These are phyloP conservation scores for Azemiops feae DNA, from an alignment of 2,113 vertebrate species.

Conservation along the genomic window DNA sequence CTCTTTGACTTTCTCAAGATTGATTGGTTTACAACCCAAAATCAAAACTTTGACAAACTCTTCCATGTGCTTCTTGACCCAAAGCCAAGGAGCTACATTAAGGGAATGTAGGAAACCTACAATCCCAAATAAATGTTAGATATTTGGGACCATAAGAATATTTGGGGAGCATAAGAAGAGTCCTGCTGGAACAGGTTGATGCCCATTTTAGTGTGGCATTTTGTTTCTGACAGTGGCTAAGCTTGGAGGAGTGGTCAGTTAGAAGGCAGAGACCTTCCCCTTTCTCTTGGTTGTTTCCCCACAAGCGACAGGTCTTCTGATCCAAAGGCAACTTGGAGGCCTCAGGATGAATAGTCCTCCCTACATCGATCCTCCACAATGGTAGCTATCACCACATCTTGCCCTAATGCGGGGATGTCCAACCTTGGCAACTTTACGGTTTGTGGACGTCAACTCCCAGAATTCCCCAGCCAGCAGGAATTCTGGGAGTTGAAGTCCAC, in stretches of 20 bases:
- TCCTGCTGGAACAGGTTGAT: neutral
- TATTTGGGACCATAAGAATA: neutral
- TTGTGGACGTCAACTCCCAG: neutral
- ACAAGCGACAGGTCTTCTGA: neutral
- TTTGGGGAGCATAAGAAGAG: neutral
- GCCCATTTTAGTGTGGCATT: neutral
- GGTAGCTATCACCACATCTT: neutral
- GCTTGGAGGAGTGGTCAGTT: neutral
- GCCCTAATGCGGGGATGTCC: neutral
- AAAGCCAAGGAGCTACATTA: neutral
- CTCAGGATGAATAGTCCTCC: neutral
- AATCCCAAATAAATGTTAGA: neutral
- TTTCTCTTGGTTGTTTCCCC: neutral
- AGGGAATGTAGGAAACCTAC: neutral
- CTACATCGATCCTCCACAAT: neutral
- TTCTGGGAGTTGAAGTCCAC: neutral
- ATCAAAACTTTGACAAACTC: neutral
- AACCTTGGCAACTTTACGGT: neutral
- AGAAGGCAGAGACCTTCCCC: neutral
- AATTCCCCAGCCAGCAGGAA: neutral
- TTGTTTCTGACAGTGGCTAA: neutral
- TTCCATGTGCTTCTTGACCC: neutral
- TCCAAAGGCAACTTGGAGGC: neutral
- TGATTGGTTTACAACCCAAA: neutral
- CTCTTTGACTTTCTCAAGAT: neutral